These are phyloP conservation scores for Ischnura elegans DNA, from an alignment of 2,888 invertebrate genomes.

Conservation along the genomic window DNA sequence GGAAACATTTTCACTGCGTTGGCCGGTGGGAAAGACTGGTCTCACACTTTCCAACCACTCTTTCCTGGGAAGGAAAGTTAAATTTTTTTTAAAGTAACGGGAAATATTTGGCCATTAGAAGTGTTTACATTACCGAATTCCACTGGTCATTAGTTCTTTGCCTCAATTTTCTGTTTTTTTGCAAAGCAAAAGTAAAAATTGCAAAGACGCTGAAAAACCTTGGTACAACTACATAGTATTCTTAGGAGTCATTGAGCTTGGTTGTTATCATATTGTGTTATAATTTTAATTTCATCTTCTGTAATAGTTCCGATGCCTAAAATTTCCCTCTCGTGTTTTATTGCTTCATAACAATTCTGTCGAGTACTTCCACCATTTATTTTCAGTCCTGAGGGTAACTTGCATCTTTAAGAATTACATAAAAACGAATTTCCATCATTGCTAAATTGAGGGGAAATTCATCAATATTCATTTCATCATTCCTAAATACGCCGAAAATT, in stretches of 20 bases:
- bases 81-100: neutral
- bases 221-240: no score
- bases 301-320: no score
- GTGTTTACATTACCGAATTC: neutral
- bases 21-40: neutral
- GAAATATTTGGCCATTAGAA: neutral
- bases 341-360: neutral
- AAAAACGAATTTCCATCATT: no score
- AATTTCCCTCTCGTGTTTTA: neutral
- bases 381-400: neutral
- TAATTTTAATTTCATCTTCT: no score
- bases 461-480: no score
- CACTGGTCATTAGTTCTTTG: neutral
- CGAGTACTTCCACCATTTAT: neutral
- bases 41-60: neutral
- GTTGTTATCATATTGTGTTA: no score
- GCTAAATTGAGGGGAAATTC: no score
- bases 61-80: no score
- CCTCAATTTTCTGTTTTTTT: neutral
- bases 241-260: no score
- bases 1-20: neutral
- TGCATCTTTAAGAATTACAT: neutral
- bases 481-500: no score
- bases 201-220: no score
- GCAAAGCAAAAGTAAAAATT: neutral